Percentiles rank a stretch among this genome's conserved stretches.
Conservation (phyloP, 2,888 invertebrate species). For the Cerastis rubricosa region DNA sequence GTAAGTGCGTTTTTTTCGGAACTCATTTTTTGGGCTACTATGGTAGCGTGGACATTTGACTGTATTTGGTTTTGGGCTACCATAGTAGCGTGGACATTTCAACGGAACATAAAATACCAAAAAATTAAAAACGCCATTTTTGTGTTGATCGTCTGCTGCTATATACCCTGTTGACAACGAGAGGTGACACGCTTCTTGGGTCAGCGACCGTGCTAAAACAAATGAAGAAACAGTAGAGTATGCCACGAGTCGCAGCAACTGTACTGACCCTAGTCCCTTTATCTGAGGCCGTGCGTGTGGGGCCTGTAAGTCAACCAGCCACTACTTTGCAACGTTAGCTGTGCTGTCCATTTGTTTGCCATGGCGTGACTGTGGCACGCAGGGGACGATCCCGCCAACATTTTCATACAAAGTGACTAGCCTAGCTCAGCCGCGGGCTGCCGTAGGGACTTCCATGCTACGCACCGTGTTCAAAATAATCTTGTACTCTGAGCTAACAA, state of each 20-base stretch:
- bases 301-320: neutral
- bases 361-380: too few relatives aligned
- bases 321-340: neutral
- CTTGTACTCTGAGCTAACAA: neutral
- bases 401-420: neutral
- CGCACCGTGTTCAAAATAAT: neutral
- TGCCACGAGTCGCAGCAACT: neutral
- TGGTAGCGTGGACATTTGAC: too few relatives aligned
- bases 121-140: too few relatives aligned
- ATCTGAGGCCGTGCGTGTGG: neutral
- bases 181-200: neutral
- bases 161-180: neutral
- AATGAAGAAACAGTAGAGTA: neutral
- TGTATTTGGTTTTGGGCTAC: too few relatives aligned
- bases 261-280: neutral
- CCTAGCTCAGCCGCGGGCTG: neutral
- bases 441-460: neutral
- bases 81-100: too few relatives aligned
- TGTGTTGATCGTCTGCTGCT: neutral
- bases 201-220: neutral
- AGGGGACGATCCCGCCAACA: neutral
- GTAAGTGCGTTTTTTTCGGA: too few relatives aligned
- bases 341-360: neutral
- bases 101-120: too few relatives aligned
- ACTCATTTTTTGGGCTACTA: too few relatives aligned